These are phyloP conservation scores for Calypte anna DNA, from an alignment of 2,113 vertebrate species.

Conservation along the genomic window DNA sequence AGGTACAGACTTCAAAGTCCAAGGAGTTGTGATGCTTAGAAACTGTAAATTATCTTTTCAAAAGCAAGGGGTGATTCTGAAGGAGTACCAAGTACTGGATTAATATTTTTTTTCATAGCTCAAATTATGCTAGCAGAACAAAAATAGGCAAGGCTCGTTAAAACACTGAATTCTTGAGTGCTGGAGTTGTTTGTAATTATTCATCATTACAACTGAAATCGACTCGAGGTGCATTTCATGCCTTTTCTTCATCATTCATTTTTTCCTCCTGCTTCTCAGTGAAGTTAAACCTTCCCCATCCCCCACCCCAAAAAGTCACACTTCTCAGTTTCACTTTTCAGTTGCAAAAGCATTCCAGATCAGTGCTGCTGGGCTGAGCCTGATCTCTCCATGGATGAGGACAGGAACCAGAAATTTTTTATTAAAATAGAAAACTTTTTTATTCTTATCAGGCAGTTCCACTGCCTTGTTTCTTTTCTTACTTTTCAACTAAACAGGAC, in stretches of 20 bases:
- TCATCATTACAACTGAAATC: neutral
- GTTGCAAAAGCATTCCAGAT: neutral
- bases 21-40: neutral
- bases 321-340: neutral
- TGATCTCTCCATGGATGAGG: neutral
- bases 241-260: neutral
- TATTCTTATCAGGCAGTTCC: neutral
- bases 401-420: neutral
- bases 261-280: neutral
- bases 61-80: neutral
- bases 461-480: neutral
- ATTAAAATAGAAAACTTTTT: neutral
- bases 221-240: neutral
- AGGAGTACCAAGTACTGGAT: neutral
- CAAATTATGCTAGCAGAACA: neutral
- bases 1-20: neutral
- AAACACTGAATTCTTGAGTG: neutral
- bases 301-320: neutral
- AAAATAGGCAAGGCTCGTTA: neutral
- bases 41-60: neutral
- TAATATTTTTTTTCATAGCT: neutral
- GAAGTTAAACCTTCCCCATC: neutral
- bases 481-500: constrained; percentile 3
- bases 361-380: neutral
- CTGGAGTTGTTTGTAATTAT: neutral